Percentiles rank a stretch among this genome's conserved stretches.
These are phyloP conservation scores for Euproctis similis DNA, from an alignment of 2,888 invertebrate genomes.

Conservation along the genomic window DNA sequence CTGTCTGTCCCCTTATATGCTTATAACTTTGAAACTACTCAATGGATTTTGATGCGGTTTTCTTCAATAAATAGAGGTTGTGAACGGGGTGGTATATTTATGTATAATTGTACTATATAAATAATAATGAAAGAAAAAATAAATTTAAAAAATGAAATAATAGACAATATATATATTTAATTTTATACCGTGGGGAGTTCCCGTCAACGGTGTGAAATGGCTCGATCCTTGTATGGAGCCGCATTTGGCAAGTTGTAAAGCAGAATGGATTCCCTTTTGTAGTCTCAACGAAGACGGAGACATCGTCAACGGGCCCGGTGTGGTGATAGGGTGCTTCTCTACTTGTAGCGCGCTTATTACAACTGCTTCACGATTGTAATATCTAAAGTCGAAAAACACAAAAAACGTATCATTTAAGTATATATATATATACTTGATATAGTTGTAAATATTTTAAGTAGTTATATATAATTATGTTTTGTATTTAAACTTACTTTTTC, in stretches of 20 bases:
- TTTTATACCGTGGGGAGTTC: conserved; percentile 68
- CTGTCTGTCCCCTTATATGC: too few relatives aligned
- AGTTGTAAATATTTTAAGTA: too few relatives aligned
- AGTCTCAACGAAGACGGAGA: conserved; percentile 78
- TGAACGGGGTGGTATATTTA: too few relatives aligned
- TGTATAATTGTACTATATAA: too few relatives aligned
- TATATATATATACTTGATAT: too few relatives aligned
- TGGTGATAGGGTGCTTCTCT: conserved; percentile 92
- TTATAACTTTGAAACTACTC: too few relatives aligned
- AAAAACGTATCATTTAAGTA: too few relatives aligned
- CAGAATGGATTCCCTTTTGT: conserved; percentile 71
- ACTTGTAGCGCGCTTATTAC: conserved; percentile 95
- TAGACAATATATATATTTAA: too few relatives aligned
- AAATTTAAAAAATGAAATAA: too few relatives aligned
- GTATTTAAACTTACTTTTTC: conserved; percentile 88
- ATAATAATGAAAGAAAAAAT: too few relatives aligned
- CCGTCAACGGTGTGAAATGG: conserved; percentile 82
- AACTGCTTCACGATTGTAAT: conserved; percentile 93
- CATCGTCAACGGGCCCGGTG: conserved; percentile 87
- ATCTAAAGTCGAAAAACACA: conserved; percentile 76
- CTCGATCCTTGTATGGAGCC: conserved; percentile 67
- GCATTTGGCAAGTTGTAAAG: conserved; percentile 69
- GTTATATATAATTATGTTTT: not conserved
- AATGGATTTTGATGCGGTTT: too few relatives aligned
- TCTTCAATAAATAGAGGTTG: too few relatives aligned